Evolutionary conservation across 2,797 vertebrate species (phyloP).

Genomic region (Macropus fuliginosus): DNA sequence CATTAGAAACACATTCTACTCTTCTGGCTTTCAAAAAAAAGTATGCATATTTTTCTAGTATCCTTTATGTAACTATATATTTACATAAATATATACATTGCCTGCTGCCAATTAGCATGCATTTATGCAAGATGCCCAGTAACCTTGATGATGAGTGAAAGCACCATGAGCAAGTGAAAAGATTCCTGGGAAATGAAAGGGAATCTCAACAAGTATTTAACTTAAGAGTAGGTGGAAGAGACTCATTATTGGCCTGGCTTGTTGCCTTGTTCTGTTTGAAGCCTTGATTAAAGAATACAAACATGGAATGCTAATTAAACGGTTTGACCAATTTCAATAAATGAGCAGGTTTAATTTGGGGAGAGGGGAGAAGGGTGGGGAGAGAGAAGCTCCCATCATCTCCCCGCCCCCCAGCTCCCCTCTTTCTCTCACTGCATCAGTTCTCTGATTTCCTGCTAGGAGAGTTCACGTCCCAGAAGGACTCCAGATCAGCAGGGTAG

Average conservation of each 20-base stretch:
- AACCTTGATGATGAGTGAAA: conserved; percentile 86
- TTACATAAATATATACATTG: conserved; percentile 75
- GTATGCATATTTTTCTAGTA: conserved; percentile 37
- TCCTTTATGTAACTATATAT: conserved; percentile 72
- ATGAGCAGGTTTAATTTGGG: conserved; percentile 75
- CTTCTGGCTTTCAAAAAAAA: conserved; percentile 74
- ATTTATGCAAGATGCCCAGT: conserved; percentile 77
- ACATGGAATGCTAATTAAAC: conserved; percentile 73
- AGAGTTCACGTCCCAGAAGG: conserved; percentile 71
- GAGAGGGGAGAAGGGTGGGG: conserved; percentile 43
- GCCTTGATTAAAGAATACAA: conserved; percentile 82
- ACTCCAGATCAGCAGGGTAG: conserved; percentile 77
- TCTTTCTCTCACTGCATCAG: conserved; percentile 67
- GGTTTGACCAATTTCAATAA: conserved; percentile 72
- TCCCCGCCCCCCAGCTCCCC: conserved; percentile 11
- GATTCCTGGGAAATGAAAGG: conserved; percentile 79
- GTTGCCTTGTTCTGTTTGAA: conserved; percentile 81
- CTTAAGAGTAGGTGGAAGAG: conserved; percentile 81
- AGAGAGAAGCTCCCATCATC: neutral
- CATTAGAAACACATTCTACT: conserved; percentile 72
- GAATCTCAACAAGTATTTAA: conserved; percentile 83
- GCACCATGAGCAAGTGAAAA: conserved; percentile 75
- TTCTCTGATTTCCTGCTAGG: conserved; percentile 71
- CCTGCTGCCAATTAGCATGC: conserved; percentile 82
- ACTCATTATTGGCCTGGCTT: conserved; percentile 83